Conservation (phyloP, 1,140 invertebrate genomes). For the Adelges cooleyi region DNA sequence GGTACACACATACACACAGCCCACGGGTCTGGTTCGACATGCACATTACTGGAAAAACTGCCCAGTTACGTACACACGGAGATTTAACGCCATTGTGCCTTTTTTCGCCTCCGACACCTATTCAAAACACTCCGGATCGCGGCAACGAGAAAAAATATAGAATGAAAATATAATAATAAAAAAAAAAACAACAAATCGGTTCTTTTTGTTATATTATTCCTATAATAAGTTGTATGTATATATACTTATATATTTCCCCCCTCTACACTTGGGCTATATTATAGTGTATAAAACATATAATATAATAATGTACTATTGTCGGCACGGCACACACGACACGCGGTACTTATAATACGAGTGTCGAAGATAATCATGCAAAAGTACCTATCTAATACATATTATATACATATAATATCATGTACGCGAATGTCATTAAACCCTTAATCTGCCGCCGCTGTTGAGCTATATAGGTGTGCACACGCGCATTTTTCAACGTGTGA, state of each 20-base stretch:
- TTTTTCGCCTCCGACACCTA: slow-evolving; percentile 20
- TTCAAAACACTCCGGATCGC: neutral
- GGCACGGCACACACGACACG: neutral
- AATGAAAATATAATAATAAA: slow-evolving; percentile 7
- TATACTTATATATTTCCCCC: no score
- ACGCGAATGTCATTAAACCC: slow-evolving; percentile 16
- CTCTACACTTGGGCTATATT: no score
- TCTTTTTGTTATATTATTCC: slow-evolving; percentile 13
- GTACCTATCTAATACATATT: neutral
- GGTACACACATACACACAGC: neutral
- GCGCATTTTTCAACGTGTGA: neutral
- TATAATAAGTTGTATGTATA: neutral
- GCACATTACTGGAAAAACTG: slow-evolving; percentile 21
- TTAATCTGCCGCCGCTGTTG: neutral
- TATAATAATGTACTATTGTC: slow-evolving; percentile 5
- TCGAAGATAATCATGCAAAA: slow-evolving; percentile 21
- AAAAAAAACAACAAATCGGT: slow-evolving; percentile 23
- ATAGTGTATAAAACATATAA: neutral
- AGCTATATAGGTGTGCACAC: neutral
- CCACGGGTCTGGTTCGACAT: slow-evolving; percentile 7
- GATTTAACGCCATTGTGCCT: slow-evolving; percentile 26
- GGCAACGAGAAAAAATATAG: neutral
- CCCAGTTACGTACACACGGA: neutral
- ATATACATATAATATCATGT: no score
- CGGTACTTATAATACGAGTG: no score